Percentiles rank a stretch among this genome's conserved stretches.
Evolutionary conservation across 2,888 invertebrate species (phyloP).

Genomic region (Mesorhabditis belari): DNA sequence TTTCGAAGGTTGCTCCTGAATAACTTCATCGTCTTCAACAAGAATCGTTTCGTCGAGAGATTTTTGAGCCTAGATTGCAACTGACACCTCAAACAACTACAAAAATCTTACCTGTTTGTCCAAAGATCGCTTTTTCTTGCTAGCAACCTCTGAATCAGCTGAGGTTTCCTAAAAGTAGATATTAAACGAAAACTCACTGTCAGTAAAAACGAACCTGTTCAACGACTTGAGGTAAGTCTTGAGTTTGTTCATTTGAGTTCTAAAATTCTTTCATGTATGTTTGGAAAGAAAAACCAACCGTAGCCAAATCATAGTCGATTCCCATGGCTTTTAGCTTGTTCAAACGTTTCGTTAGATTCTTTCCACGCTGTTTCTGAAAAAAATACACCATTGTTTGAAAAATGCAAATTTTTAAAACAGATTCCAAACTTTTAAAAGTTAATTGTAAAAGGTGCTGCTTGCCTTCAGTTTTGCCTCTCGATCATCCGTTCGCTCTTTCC

Average conservation of each 20-base stretch:
- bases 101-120: too few species aligned
- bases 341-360: constrained; percentile 5
- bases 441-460: constrained; percentile 7
- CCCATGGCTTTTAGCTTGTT: constrained; percentile 24
- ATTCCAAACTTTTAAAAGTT: neutral
- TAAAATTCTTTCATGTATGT: neutral
- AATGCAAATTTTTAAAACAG: neutral
- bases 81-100: too few species aligned
- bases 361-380: constrained; percentile 7
- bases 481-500: constrained; percentile 4
- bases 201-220: too few species aligned
- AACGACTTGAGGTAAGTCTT: neutral
- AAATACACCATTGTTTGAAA: neutral
- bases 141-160: neutral
- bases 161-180: too few species aligned
- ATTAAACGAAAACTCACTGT: too few species aligned
- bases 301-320: constrained; percentile 25
- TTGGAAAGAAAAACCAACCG: too few species aligned
- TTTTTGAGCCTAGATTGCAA: too few species aligned
- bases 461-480: constrained; percentile 11
- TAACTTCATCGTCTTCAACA: too few species aligned
- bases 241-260: neutral
- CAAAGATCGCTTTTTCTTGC: neutral
- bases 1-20: too few species aligned
- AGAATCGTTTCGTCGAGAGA: too few species aligned